phyloP scores from a whole-genome alignment of 2,888 invertebrate species.

The Thereva unica region DNA sequence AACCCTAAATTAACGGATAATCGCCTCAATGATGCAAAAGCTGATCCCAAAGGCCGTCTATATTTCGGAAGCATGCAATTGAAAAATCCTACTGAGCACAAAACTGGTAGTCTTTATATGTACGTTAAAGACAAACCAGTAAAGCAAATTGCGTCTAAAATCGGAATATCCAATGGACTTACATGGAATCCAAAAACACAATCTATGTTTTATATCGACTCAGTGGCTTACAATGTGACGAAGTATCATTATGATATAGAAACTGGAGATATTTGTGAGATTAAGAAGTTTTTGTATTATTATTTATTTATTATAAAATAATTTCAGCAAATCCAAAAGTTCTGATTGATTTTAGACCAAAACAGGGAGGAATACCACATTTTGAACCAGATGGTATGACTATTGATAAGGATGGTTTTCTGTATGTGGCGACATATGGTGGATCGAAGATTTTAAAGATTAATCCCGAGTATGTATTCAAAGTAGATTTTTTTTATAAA shows the following conservation, averaged over 20 bases:
- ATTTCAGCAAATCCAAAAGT: conserved; percentile 60
- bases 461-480: conserved; percentile 54
- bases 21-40: conserved; percentile 79
- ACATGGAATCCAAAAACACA: conserved; percentile 71
- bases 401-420: conserved; percentile 74
- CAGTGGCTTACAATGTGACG: conserved; percentile 67
- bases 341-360: conserved; percentile 62
- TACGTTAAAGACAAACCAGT: conserved; percentile 49
- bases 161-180: conserved; percentile 77
- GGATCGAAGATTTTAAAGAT: conserved; percentile 63
- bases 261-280: conserved; percentile 68
- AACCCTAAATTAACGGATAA: conserved; percentile 59
- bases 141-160: conserved; percentile 43
- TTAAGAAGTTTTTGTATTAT: conserved; percentile 1
- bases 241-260: conserved; percentile 73
- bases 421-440: conserved; percentile 78
- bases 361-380: conserved; percentile 53
- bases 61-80: conserved; percentile 67
- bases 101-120: conserved; percentile 54
- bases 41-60: conserved; percentile 72
- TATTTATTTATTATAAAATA: conserved; percentile 43
- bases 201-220: conserved; percentile 77
- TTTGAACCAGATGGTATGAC: conserved; percentile 78
- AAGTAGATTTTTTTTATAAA: not conserved
- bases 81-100: conserved; percentile 50